Evolutionary conservation across 2,797 vertebrate species (phyloP).

Genomic region (Paramormyrops hopkinsi): DNA sequence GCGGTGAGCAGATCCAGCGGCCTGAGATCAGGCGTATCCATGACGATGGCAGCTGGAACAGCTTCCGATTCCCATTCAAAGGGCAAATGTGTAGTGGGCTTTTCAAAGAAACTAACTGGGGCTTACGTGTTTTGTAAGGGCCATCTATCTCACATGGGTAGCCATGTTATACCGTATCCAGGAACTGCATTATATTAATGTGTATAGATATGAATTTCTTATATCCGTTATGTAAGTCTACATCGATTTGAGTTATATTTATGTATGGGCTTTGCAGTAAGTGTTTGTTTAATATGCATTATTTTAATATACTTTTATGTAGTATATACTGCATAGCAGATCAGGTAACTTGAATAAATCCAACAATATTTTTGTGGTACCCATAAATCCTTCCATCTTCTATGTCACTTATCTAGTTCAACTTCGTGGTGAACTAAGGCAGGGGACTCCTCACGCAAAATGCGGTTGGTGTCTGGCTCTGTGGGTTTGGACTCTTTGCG

Average conservation of each 20-base stretch:
- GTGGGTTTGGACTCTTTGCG: background rate
- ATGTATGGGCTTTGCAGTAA: background rate
- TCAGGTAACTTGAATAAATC: background rate
- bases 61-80: background rate
- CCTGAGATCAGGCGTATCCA: background rate
- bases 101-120: background rate
- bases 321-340: background rate
- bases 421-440: background rate
- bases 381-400: background rate
- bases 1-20: background rate
- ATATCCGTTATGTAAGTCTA: background rate
- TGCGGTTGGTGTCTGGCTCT: background rate
- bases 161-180: background rate
- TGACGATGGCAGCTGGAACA: conserved; percentile 6
- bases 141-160: background rate
- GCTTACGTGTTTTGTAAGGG: background rate
- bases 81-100: background rate
- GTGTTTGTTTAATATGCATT: background rate
- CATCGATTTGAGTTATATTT: background rate
- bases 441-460: background rate
- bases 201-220: background rate
- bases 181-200: background rate
- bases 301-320: background rate
- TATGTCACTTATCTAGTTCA: background rate
- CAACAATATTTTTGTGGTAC: background rate